A percentile compares a stretch with the other conserved stretches of the same genome.
phyloP scores from a whole-genome alignment of 2,888 invertebrate genomes.

The Dynastes grantii region DNA sequence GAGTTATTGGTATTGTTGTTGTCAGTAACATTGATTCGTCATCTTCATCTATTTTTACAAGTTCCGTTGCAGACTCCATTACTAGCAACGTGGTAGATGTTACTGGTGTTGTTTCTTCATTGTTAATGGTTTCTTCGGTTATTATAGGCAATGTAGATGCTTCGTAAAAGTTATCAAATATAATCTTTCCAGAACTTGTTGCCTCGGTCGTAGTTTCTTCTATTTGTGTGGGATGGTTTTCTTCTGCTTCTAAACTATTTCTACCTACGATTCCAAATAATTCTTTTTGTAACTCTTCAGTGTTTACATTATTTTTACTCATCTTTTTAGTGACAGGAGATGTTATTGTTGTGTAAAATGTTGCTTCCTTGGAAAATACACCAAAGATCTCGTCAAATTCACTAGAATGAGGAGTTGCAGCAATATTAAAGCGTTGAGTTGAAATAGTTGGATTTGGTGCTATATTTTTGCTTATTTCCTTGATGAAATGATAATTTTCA shows the following conservation, averaged over 20 bases:
- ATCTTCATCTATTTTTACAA: conserved; percentile 3
- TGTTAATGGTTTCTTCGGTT: not conserved
- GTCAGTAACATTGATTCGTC: not conserved
- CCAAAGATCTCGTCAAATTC: conserved; percentile 47
- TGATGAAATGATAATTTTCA: not conserved
- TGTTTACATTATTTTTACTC: not conserved
- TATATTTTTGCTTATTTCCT: not conserved
- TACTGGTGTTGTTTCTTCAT: conserved; percentile 1
- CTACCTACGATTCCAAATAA: not conserved
- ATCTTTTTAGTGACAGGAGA: not conserved
- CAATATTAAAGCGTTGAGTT: conserved; percentile 1
- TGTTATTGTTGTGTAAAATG: not conserved
- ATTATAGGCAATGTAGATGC: conserved; percentile 31
- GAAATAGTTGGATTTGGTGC: not conserved
- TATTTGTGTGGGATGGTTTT: conserved; percentile 7
- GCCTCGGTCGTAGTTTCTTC: conserved; percentile 11
- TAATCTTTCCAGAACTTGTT: conserved; percentile 26
- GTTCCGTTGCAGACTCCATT: not conserved
- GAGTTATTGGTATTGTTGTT: not conserved
- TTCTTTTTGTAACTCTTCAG: conserved; percentile 25
- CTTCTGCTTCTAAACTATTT: not conserved
- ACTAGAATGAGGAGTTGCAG: not conserved
- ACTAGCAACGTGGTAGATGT: not conserved
- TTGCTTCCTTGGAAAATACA: conserved; percentile 8
- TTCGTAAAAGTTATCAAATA: conserved; percentile 47